These are phyloP conservation scores for Variabilichromis moorii DNA, from an alignment of 2,113 vertebrate species.

Conservation along the genomic window DNA sequence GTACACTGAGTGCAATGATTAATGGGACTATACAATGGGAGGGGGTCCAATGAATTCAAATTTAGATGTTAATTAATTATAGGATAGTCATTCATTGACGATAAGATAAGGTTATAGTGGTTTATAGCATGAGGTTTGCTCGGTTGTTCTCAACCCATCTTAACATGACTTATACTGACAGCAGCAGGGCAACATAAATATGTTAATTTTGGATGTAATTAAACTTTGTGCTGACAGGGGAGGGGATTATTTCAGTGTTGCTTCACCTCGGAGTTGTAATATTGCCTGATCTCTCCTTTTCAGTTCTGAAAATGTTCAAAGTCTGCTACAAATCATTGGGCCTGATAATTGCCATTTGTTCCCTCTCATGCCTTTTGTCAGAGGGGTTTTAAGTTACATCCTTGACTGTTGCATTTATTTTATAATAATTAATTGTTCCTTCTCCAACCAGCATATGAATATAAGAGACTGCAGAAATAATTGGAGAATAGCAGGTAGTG, in stretches of 20 bases:
- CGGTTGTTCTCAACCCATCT: neutral
- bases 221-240: neutral
- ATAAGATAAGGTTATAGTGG: neutral
- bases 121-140: neutral
- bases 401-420: conserved; percentile 35
- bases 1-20: conserved; percentile 36
- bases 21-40: conserved; percentile 35
- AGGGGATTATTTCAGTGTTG: neutral
- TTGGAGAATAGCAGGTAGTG: neutral
- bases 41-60: conserved; percentile 13
- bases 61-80: conserved; percentile 42
- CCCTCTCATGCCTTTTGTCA: conserved; percentile 5
- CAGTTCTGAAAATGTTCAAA: conserved; percentile 36
- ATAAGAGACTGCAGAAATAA: neutral
- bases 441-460: neutral
- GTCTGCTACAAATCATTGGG: conserved; percentile 60
- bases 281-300: conserved; percentile 34
- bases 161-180: neutral
- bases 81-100: conserved; percentile 13
- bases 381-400: conserved; percentile 9
- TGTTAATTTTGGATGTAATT: neutral
- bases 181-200: neutral
- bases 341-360: conserved; percentile 54
- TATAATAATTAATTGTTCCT: neutral
- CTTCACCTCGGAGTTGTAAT: conserved; percentile 1